These are phyloP conservation scores for Globia sparganii DNA, from an alignment of 2,888 invertebrate genomes.

Conservation along the genomic window DNA sequence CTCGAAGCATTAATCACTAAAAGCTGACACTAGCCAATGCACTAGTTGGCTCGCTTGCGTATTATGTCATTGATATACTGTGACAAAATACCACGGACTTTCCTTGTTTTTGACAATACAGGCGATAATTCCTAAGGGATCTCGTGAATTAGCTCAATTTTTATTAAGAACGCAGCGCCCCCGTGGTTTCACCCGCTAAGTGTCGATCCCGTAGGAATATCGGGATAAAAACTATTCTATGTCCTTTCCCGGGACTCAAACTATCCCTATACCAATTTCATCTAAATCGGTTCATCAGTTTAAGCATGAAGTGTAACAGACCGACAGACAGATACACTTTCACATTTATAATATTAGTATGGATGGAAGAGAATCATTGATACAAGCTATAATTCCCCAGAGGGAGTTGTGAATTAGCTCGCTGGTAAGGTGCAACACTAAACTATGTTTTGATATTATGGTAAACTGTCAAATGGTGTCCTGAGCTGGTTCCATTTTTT, in stretches of 20 bases:
- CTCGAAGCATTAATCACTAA: constrained; percentile 42
- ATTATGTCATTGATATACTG: constrained; percentile 40
- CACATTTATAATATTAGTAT: no score
- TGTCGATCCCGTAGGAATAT: no score
- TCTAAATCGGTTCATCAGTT: no score
- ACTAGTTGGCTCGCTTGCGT: constrained; percentile 45
- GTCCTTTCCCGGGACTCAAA: no score
- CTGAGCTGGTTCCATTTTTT: background rate
- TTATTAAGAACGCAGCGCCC: constrained; percentile 1
- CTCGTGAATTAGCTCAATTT: background rate
- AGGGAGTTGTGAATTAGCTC: background rate
- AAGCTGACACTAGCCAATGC: constrained; percentile 51
- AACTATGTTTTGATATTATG: background rate
- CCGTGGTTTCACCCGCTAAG: no score
- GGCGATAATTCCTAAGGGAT: background rate
- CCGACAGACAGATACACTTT: no score
- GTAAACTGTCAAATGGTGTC: background rate
- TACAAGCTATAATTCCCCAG: constrained; percentile 15
- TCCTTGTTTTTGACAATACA: constrained; percentile 14
- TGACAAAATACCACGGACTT: constrained; percentile 23
- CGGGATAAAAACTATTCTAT: no score
- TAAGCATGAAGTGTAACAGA: no score
- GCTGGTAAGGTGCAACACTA: background rate
- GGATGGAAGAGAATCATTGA: background rate
- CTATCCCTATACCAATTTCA: no score